These are phyloP conservation scores for Pantherophis alleghaniensis DNA, from an alignment of 2,797 vertebrate genomes.

Conservation along the genomic window DNA sequence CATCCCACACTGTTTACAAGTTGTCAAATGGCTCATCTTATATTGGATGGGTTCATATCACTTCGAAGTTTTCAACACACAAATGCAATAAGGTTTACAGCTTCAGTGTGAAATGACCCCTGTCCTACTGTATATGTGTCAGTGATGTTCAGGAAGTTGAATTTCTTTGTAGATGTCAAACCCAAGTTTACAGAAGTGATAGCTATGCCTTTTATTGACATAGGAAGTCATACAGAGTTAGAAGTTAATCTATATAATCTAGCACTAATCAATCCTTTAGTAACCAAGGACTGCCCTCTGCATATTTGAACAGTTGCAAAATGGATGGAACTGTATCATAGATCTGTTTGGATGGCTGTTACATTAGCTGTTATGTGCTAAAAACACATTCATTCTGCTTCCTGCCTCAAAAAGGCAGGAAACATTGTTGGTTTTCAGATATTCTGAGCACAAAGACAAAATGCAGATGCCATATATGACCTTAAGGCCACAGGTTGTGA, in stretches of 20 bases:
- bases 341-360: neutral
- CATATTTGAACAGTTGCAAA: neutral
- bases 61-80: neutral
- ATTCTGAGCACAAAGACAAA: neutral
- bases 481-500: neutral
- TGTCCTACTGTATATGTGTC: neutral
- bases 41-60: neutral
- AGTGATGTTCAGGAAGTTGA: neutral
- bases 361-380: neutral
- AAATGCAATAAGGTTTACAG: neutral
- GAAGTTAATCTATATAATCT: neutral
- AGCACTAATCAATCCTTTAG: neutral
- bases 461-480: neutral
- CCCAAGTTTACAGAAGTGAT: neutral
- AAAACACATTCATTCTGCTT: neutral
- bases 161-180: neutral
- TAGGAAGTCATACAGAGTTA: neutral
- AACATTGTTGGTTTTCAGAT: neutral
- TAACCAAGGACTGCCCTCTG: neutral
- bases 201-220: neutral
- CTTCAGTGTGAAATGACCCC: neutral
- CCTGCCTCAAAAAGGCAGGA: neutral
- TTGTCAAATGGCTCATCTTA: conserved; percentile 19
- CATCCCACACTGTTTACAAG: conserved; percentile 24
- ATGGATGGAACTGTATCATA: neutral